These are phyloP conservation scores for Pseudotriccus pelzelni DNA, from an alignment of 2,797 vertebrate species.

Conservation along the genomic window DNA sequence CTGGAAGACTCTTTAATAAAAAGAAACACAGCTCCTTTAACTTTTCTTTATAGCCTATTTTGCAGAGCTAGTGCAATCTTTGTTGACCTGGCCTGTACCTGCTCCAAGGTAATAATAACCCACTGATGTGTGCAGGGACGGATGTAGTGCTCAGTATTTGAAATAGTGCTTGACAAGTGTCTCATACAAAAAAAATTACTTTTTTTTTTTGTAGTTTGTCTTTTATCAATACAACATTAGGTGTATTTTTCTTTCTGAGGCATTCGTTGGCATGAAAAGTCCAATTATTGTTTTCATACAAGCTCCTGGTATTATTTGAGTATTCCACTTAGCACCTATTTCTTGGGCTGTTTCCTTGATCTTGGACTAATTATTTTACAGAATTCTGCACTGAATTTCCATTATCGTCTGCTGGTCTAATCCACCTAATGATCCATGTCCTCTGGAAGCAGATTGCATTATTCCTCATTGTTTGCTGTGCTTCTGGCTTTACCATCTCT, in stretches of 20 bases:
- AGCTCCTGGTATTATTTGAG: neutral
- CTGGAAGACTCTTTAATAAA: neutral
- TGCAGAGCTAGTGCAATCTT: constrained; percentile 8
- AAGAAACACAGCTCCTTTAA: neutral
- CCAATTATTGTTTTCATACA: neutral
- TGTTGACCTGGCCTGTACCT: neutral
- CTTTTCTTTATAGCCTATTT: constrained; percentile 4
- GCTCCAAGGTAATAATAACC: constrained; percentile 15
- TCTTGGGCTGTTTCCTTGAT: neutral
- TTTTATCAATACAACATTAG: neutral
- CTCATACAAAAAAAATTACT: neutral
- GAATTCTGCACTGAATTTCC: constrained; percentile 24
- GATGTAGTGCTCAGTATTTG: neutral
- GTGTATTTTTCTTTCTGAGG: constrained; percentile 3
- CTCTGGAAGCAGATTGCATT: constrained; percentile 33
- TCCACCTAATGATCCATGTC: constrained; percentile 50
- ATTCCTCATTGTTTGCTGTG: constrained; percentile 44
- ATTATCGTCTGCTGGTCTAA: constrained; percentile 37
- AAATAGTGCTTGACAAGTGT: neutral
- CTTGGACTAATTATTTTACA: constrained; percentile 38
- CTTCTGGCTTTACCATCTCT: neutral
- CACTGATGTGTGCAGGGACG: neutral
- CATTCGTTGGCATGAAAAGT: neutral
- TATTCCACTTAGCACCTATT: constrained; percentile 15
- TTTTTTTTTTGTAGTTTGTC: neutral